Evolutionary conservation across 30 jellyfish, hydroid and myxozoan genomes (phyloP).

Genomic region (Haliclystus octoradiatus): DNA sequence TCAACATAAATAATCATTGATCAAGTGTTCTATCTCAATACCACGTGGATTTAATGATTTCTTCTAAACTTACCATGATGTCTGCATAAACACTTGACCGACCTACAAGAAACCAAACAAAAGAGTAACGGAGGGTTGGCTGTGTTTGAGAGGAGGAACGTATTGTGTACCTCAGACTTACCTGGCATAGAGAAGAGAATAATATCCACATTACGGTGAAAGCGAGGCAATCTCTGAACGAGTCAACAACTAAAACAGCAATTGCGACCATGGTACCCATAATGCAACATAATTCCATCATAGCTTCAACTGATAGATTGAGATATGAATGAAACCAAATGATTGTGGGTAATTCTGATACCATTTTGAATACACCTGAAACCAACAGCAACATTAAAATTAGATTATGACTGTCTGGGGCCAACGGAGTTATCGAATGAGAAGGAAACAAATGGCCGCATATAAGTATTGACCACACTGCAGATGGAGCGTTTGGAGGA

Average conservation of each 20-base stretch:
- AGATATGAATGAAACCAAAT: constrained; percentile 38
- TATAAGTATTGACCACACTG: no score
- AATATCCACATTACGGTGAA: constrained; percentile 15
- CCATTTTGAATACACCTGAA: constrained; percentile 26
- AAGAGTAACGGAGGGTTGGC: not conserved
- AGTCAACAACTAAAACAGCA: constrained; percentile 13
- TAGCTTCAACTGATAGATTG: constrained; percentile 46
- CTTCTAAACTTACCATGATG: constrained; percentile 37
- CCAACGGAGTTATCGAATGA: no score
- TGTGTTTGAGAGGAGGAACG: no score
- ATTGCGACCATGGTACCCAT: constrained; percentile 26
- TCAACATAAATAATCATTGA: not conserved
- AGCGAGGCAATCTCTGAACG: constrained; percentile 35
- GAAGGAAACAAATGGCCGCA: no score
- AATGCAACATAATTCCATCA: constrained; percentile 43
- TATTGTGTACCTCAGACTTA: no score
- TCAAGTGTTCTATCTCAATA: no score
- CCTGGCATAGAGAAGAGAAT: constrained; percentile 32
- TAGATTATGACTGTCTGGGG: no score
- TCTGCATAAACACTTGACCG: constrained; percentile 45
- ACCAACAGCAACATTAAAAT: no score
- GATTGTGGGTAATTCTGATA: constrained; percentile 24
- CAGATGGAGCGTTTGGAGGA: no score
- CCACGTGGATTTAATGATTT: no score
- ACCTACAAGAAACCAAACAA: constrained; percentile 15